These are phyloP conservation scores for Recurvirostra avosetta DNA, from an alignment of 2,113 vertebrate genomes.

Conservation along the genomic window DNA sequence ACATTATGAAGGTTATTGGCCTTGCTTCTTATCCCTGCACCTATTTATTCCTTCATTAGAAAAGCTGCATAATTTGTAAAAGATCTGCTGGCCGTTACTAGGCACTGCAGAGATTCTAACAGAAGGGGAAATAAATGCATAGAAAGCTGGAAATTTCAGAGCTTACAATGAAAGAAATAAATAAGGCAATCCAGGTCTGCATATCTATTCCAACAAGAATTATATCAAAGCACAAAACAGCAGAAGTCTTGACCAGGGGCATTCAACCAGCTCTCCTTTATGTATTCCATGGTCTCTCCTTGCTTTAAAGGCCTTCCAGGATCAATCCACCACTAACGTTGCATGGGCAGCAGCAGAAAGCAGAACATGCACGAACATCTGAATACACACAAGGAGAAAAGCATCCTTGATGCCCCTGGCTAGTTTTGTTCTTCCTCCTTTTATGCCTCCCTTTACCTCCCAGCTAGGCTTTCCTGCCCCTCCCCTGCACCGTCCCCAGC, in stretches of 20 bases:
- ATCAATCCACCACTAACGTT: accelerated
- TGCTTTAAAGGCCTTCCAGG: background rate
- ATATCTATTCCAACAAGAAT: background rate
- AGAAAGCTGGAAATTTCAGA: background rate
- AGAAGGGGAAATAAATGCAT: background rate
- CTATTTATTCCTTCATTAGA: background rate
- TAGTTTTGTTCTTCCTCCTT: background rate
- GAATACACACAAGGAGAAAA: background rate
- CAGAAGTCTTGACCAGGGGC: background rate
- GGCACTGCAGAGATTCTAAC: background rate
- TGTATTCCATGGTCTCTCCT: background rate
- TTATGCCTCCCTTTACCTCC: background rate
- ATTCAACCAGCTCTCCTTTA: background rate
- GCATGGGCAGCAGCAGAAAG: background rate
- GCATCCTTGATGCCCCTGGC: background rate
- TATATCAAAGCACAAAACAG: background rate
- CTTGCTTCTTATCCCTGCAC: background rate
- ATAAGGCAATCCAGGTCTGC: background rate
- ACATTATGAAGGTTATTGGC: background rate
- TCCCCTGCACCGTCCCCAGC: background rate
- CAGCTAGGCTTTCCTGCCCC: background rate
- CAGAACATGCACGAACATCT: background rate
- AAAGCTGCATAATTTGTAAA: background rate
- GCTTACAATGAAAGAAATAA: background rate
- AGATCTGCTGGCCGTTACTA: background rate